Percentiles rank a stretch among this genome's conserved stretches.
phyloP scores from a whole-genome alignment of 2,797 vertebrate genomes.

The Silurus lanzhouensis region DNA sequence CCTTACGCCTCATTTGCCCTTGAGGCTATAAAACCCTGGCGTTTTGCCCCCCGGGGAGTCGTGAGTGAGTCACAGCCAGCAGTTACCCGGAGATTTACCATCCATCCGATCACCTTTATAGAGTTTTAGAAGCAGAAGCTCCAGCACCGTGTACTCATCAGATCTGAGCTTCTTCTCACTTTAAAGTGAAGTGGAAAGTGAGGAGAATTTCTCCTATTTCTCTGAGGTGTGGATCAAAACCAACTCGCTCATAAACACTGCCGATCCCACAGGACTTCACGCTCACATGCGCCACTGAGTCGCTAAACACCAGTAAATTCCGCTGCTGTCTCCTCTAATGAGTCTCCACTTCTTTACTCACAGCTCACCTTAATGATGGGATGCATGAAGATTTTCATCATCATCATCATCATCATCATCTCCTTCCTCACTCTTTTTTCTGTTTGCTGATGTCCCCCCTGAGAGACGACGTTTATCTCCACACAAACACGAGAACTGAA shows the following conservation, averaged over 20 bases:
- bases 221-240: slow-evolving; percentile 66
- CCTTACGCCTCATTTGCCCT: slow-evolving; percentile 70
- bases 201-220: slow-evolving; percentile 53
- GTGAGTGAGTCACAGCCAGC: slow-evolving; percentile 57
- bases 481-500: neutral
- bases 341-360: slow-evolving; percentile 50
- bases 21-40: slow-evolving; percentile 67
- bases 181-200: slow-evolving; percentile 51
- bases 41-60: slow-evolving; percentile 61
- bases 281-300: neutral
- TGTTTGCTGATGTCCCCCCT: neutral
- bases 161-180: slow-evolving; percentile 59
- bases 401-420: neutral
- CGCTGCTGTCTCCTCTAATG: slow-evolving; percentile 55
- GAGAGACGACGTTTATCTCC: neutral
- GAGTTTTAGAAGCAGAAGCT: slow-evolving; percentile 38
- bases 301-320: slow-evolving; percentile 59
- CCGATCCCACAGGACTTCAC: neutral
- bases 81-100: slow-evolving; percentile 70
- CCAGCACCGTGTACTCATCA: slow-evolving; percentile 25
- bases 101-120: slow-evolving; percentile 60
- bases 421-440: neutral
- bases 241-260: slow-evolving; percentile 56
- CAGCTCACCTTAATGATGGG: slow-evolving; percentile 48
- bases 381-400: slow-evolving; percentile 54